Evolutionary conservation across 2,113 vertebrate genomes (phyloP).

Genomic region (Macaca nemestrina): DNA sequence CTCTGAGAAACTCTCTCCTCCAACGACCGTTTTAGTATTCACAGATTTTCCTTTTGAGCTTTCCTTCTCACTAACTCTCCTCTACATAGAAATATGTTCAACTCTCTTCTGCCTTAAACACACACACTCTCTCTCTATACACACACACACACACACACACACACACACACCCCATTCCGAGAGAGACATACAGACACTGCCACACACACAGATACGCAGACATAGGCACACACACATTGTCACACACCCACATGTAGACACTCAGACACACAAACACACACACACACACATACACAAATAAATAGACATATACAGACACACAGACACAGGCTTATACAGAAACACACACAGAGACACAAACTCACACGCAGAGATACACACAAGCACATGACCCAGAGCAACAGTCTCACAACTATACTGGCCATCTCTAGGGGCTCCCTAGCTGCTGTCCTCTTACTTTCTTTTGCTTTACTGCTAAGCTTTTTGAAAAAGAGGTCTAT

Average conservation of each 20-base stretch:
- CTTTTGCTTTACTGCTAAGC: neutral
- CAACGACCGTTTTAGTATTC: accelerated
- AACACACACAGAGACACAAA: neutral
- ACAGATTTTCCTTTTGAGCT: neutral
- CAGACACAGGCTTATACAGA: neutral
- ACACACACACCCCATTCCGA: neutral
- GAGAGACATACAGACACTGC: neutral
- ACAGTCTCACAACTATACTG: neutral
- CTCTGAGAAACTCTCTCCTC: neutral
- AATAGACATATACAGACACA: neutral
- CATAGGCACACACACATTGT: neutral
- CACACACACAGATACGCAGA: neutral
- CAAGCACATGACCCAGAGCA: neutral
- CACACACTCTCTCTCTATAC: neutral
- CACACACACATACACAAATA: neutral
- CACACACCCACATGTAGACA: neutral
- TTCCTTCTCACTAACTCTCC: neutral
- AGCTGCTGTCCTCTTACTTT: neutral
- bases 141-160: neutral
- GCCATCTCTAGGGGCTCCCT: neutral
- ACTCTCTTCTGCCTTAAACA: neutral
- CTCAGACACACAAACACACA: neutral
- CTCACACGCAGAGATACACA: neutral
- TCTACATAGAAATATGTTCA: neutral
- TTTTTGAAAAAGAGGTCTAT: neutral